Evolutionary conservation across 1,140 invertebrate species (phyloP).

Genomic region (Drosophila repletoides): DNA sequence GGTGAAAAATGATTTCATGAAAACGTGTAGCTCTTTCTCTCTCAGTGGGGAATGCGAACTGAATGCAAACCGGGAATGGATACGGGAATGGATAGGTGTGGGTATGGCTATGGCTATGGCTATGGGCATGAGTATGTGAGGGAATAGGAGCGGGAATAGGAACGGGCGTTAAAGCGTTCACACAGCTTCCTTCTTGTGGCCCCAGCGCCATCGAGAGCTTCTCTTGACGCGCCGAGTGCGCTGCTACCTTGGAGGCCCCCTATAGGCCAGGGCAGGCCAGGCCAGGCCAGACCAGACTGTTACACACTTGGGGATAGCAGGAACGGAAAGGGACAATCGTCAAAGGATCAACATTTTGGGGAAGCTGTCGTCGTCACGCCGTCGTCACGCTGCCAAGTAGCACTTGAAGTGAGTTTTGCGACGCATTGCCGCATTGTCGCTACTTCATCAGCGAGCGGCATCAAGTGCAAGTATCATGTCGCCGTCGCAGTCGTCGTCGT

Average conservation of each 20-base stretch:
- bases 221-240: slow-evolving; percentile 31
- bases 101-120: neutral
- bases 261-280: neutral
- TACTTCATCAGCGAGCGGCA: slow-evolving; percentile 70
- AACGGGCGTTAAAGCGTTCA: slow-evolving; percentile 44
- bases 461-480: slow-evolving; percentile 79
- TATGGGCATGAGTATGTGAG: neutral
- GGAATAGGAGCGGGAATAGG: neutral
- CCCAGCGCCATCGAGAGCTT: slow-evolving; percentile 35
- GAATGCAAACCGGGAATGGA: slow-evolving; percentile 47
- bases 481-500: slow-evolving; percentile 8
- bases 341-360: slow-evolving; percentile 72
- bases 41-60: slow-evolving; percentile 58
- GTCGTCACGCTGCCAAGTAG: slow-evolving; percentile 60
- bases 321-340: slow-evolving; percentile 46
- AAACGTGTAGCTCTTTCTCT: slow-evolving; percentile 78
- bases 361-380: slow-evolving; percentile 44
- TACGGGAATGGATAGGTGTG: neutral
- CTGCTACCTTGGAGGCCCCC: slow-evolving; percentile 31
- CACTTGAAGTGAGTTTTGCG: slow-evolving; percentile 77
- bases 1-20: slow-evolving; percentile 80
- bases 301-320: neutral
- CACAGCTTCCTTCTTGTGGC: slow-evolving; percentile 40
- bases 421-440: slow-evolving; percentile 79
- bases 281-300: neutral